A percentile compares a stretch with the other conserved stretches of the same genome.
Evolutionary conservation across 2,888 invertebrate genomes (phyloP).

Genomic region (Eupithecia insigniata): DNA sequence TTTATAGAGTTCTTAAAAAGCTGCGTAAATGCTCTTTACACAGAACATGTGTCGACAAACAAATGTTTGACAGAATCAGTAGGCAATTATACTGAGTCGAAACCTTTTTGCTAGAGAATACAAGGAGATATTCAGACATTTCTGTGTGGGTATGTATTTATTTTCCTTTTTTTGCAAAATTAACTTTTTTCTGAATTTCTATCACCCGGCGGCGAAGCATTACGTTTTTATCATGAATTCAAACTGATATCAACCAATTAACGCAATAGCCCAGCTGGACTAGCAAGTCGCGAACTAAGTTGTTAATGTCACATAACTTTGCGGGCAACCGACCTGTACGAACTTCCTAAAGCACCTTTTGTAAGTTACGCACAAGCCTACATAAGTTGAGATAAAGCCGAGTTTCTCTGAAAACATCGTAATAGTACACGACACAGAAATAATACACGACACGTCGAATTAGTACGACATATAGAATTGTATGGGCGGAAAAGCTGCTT

Average conservation of each 20-base stretch:
- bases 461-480: neutral
- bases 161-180: neutral
- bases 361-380: conserved; percentile 14
- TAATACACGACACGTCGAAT: neutral
- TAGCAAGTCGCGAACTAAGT: conserved; percentile 11
- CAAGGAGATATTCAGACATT: neutral
- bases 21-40: neutral
- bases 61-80: neutral
- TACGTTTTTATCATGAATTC: too few relatives aligned
- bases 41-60: too few relatives aligned
- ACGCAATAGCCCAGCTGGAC: conserved; percentile 1
- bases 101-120: neutral
- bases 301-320: conserved; percentile 17
- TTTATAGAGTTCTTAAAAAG: neutral
- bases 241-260: neutral
- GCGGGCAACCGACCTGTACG: conserved; percentile 8
- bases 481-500: neutral
- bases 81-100: neutral
- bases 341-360: conserved; percentile 20
- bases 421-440: neutral
- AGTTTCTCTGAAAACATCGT: neutral
- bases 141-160: neutral
- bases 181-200: neutral
- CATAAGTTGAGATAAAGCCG: conserved; percentile 10
- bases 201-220: too few relatives aligned